phyloP scores from a whole-genome alignment of 2,888 invertebrate species.

The Aleiodes leptofemur region DNA sequence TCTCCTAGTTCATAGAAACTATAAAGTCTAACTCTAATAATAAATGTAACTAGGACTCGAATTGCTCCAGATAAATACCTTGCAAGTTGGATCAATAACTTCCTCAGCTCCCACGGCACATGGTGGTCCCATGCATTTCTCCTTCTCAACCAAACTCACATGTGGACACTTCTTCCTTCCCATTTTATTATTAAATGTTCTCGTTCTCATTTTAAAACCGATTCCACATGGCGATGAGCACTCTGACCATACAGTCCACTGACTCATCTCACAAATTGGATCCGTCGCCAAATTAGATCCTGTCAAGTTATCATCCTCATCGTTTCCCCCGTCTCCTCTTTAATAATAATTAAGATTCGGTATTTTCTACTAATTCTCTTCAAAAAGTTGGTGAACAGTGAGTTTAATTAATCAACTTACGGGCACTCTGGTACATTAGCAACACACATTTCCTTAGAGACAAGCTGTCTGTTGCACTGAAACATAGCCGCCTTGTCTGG shows the following conservation, averaged over 20 bases:
- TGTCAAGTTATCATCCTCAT: constrained; percentile 59
- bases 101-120: constrained; percentile 79
- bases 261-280: constrained; percentile 81
- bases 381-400: constrained; percentile 27
- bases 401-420: constrained; percentile 76
- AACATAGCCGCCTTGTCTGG: constrained; percentile 85
- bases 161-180: constrained; percentile 90
- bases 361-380: neutral
- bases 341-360: constrained; percentile 56
- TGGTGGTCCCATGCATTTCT: constrained; percentile 85
- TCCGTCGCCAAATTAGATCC: constrained; percentile 48
- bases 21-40: too few species aligned
- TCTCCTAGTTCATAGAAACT: too few species aligned
- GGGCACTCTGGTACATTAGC: constrained; percentile 85
- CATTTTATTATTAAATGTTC: constrained; percentile 82
- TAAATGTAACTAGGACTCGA: too few species aligned
- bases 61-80: constrained; percentile 55
- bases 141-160: constrained; percentile 85
- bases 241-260: constrained; percentile 89
- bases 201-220: constrained; percentile 85
- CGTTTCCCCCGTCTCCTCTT: constrained; percentile 69
- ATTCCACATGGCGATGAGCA: constrained; percentile 92
- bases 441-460: constrained; percentile 94
- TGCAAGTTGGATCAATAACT: constrained; percentile 79
- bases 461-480: constrained; percentile 80